These are phyloP conservation scores for Lasiurus borealis DNA, from an alignment of 2,113 vertebrate species.

Conservation along the genomic window DNA sequence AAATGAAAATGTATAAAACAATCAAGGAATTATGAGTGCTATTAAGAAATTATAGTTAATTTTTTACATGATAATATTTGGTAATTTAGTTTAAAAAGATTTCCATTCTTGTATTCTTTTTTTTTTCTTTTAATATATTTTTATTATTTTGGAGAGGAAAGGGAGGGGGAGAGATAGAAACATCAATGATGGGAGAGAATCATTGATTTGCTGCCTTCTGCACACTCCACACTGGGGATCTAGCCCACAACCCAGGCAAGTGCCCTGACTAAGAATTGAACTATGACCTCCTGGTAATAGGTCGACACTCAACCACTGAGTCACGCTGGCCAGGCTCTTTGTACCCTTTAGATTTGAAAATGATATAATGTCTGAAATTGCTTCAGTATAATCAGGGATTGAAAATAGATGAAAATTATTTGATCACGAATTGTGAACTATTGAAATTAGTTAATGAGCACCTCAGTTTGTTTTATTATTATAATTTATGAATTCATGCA, in stretches of 20 bases:
- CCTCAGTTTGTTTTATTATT: constrained; percentile 2
- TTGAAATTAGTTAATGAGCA: neutral
- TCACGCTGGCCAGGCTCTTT: neutral
- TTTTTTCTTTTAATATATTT: no score
- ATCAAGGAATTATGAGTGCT: neutral
- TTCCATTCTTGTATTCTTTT: neutral
- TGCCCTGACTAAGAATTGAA: no score
- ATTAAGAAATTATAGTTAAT: neutral
- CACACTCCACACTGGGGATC: no score
- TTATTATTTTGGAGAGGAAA: no score
- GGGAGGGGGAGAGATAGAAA: no score
- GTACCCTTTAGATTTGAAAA: neutral
- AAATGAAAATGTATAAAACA: constrained; percentile 35
- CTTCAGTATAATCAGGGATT: neutral
- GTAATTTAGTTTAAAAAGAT: neutral
- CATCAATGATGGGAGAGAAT: no score
- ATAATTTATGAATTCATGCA: neutral
- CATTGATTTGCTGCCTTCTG: no score
- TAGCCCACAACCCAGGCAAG: no score
- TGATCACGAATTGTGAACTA: neutral
- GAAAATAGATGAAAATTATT: neutral
- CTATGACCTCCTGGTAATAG: no score
- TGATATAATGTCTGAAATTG: neutral
- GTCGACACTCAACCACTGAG: no score
- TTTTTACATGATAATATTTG: neutral